Evolutionary conservation across 1,140 invertebrate species (phyloP).

Genomic region (Laodelphax striatellus): DNA sequence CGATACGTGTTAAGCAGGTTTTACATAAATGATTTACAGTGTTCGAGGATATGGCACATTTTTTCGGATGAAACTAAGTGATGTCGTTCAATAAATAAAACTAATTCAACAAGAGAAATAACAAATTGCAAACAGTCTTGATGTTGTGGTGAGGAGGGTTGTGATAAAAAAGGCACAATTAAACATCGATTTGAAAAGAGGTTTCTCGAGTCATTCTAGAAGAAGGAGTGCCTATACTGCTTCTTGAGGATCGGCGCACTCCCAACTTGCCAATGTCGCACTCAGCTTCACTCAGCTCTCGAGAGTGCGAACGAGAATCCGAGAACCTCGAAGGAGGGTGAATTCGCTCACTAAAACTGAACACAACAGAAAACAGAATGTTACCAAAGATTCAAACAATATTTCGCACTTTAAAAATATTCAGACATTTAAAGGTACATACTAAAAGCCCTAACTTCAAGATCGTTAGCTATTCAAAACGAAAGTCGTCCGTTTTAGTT

Average conservation of each 20-base stretch:
- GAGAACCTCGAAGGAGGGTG: conserved; percentile 45
- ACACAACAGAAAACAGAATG: conserved; percentile 19
- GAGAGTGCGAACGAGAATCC: conserved; percentile 34
- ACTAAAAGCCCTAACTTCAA: too few relatives aligned
- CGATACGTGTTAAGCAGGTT: too few relatives aligned
- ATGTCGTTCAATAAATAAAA: too few relatives aligned
- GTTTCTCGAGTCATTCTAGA: conserved; percentile 25
- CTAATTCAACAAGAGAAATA: too few relatives aligned
- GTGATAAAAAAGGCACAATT: conserved; percentile 15
- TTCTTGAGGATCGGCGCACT: conserved; percentile 19
- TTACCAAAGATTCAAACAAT: conserved; percentile 30
- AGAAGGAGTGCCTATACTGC: conserved; percentile 12
- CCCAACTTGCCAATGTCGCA: conserved; percentile 32
- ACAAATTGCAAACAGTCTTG: too few relatives aligned
- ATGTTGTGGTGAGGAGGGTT: neutral
- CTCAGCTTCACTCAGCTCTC: conserved; percentile 41
- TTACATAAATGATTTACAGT: too few relatives aligned
- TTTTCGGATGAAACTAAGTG: too few relatives aligned
- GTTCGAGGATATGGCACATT: too few relatives aligned
- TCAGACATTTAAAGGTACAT: too few relatives aligned
- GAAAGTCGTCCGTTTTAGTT: too few relatives aligned
- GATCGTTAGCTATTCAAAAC: too few relatives aligned
- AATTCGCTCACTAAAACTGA: conserved; percentile 43
- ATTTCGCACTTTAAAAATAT: too few relatives aligned
- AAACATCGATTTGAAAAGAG: conserved; percentile 31